These are phyloP conservation scores for Dryocosmus kuriphilus DNA, from an alignment of 2,888 invertebrate species.

Conservation along the genomic window DNA sequence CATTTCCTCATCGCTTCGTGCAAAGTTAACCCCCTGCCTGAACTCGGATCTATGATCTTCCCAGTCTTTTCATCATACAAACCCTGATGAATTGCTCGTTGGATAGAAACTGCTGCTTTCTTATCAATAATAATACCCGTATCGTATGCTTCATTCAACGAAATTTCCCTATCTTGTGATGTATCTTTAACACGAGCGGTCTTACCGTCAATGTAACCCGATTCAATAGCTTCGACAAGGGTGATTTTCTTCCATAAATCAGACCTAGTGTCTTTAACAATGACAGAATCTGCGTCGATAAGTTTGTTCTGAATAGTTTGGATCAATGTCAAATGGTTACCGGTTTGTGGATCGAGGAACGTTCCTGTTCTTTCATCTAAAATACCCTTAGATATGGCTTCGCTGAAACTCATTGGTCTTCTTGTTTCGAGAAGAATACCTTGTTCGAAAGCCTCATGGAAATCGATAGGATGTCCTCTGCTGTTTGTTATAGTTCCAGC, in stretches of 20 bases:
- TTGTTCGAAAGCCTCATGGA: slow-evolving; percentile 91
- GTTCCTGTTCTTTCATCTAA: slow-evolving; percentile 88
- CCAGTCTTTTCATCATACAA: slow-evolving; percentile 89
- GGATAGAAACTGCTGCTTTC: slow-evolving; percentile 89
- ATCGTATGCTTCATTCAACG: slow-evolving; percentile 88
- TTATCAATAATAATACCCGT: slow-evolving; percentile 89
- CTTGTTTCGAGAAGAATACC: slow-evolving; percentile 90
- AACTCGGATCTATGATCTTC: slow-evolving; percentile 89
- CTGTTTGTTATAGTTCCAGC: slow-evolving; percentile 84
- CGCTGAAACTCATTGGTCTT: slow-evolving; percentile 89
- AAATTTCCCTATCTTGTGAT: slow-evolving; percentile 83
- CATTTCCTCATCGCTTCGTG: slow-evolving; percentile 91
- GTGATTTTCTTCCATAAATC: slow-evolving; percentile 89
- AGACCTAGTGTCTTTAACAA: slow-evolving; percentile 87
- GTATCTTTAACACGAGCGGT: slow-evolving; percentile 86
- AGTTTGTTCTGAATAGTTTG: slow-evolving; percentile 90
- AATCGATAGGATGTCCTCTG: slow-evolving; percentile 83
- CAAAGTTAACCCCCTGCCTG: slow-evolving; percentile 87
- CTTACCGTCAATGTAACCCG: slow-evolving; percentile 86
- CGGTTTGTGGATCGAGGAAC: slow-evolving; percentile 90
- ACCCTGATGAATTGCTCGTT: slow-evolving; percentile 91
- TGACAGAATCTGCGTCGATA: slow-evolving; percentile 90
- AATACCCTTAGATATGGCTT: slow-evolving; percentile 89
- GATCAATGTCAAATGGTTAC: slow-evolving; percentile 87
- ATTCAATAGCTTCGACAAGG: slow-evolving; percentile 87